These are phyloP conservation scores for Casuarius casuarius DNA, from an alignment of 2,113 vertebrate species.

Conservation along the genomic window DNA sequence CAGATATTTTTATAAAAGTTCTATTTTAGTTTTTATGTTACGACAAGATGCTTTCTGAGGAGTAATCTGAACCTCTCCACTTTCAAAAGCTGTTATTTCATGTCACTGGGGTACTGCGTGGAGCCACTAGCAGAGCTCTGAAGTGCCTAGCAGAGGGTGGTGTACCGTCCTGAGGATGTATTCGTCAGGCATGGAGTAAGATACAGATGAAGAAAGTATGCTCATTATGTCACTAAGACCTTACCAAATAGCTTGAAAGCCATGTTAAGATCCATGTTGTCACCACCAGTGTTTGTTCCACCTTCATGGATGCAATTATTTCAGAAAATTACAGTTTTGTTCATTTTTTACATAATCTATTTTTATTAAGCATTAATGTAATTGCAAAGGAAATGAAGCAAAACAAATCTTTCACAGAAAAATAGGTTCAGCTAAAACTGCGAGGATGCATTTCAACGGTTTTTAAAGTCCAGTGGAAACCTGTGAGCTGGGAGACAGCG, in stretches of 20 bases:
- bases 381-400: conserved; percentile 61
- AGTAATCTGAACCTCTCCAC: neutral
- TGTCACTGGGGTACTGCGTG: neutral
- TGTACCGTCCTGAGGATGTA: neutral
- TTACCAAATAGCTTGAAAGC: neutral
- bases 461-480: conserved; percentile 27
- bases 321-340: conserved; percentile 47
- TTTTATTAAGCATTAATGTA: conserved; percentile 60
- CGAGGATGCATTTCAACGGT: conserved; percentile 16
- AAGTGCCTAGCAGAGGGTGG: conserved; percentile 12
- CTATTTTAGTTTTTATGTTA: neutral
- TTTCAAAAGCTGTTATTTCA: neutral
- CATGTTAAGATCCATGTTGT: neutral
- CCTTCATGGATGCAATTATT: conserved; percentile 9
- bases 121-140: neutral
- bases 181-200: neutral
- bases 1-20: neutral
- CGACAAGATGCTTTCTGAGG: neutral
- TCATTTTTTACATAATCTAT: conserved; percentile 35
- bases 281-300: conserved; percentile 29
- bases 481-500: neutral
- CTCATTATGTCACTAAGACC: neutral
- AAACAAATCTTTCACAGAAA: conserved; percentile 45
- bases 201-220: neutral
- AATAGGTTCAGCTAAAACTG: conserved; percentile 10